Evolutionary conservation across 2,797 vertebrate species (phyloP).

Genomic region (Micropoecilia bifurca): DNA sequence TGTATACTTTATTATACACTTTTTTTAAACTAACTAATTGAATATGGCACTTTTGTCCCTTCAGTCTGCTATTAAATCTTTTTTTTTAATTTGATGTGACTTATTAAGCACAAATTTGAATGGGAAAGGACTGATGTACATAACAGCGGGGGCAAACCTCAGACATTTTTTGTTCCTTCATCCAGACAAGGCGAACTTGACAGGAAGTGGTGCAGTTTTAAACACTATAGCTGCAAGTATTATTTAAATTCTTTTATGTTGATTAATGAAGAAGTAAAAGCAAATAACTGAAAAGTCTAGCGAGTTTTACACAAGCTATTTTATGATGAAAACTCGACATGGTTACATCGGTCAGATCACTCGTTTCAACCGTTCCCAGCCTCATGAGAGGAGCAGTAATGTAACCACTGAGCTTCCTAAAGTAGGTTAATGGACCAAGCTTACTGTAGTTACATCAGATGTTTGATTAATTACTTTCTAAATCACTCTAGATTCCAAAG

Average conservation of each 20-base stretch:
- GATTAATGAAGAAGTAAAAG: neutral
- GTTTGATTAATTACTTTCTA: constrained; percentile 61
- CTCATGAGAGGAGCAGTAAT: constrained; percentile 38
- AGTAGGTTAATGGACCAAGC: constrained; percentile 72
- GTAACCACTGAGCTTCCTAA: constrained; percentile 48
- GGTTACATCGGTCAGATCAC: constrained; percentile 12
- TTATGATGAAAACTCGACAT: constrained; percentile 7
- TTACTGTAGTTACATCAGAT: constrained; percentile 64
- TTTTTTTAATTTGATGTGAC: neutral
- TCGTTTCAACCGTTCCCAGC: constrained; percentile 10
- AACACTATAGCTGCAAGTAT: neutral
- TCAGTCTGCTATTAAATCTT: neutral
- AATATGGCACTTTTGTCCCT: neutral
- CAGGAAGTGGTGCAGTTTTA: constrained; percentile 18
- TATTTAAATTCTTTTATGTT: neutral
- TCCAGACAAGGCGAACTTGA: neutral
- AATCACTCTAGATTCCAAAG: constrained; percentile 57
- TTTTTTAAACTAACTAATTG: neutral
- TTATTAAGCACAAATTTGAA: constrained; percentile 40
- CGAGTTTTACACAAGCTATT: neutral
- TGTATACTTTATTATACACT: neutral
- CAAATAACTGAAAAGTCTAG: neutral
- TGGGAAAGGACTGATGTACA: constrained; percentile 12
- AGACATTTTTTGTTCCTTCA: constrained; percentile 44
- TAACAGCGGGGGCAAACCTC: constrained; percentile 33